These are phyloP conservation scores for Porites australiensis DNA, from an alignment of 64 coral and sea anemone species.

Conservation along the genomic window DNA sequence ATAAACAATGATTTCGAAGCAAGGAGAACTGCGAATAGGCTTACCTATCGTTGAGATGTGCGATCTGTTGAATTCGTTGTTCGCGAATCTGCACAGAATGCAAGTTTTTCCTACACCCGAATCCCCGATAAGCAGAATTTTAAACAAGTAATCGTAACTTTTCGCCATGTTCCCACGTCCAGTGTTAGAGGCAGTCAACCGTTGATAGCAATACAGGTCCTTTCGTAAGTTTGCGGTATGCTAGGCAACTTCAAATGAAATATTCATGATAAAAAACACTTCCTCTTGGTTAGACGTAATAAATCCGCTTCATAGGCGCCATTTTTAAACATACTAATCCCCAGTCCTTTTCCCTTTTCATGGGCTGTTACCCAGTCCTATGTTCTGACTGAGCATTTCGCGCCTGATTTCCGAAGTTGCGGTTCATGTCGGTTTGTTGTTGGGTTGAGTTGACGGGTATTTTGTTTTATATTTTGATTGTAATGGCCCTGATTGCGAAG, in stretches of 20 bases:
- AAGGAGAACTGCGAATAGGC: neutral
- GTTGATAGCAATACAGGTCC: neutral
- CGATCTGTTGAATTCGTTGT: slow-evolving; percentile 98
- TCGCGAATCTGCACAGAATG: slow-evolving; percentile 97
- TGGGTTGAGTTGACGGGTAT: neutral
- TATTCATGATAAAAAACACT: slow-evolving; percentile 43
- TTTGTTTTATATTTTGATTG: neutral
- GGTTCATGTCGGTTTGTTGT: neutral
- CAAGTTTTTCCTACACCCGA: slow-evolving; percentile 97
- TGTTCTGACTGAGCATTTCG: neutral
- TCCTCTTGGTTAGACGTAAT: slow-evolving; percentile 4
- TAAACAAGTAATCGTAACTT: slow-evolving; percentile 96
- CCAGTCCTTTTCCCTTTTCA: neutral
- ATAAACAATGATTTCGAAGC: slow-evolving; percentile 4
- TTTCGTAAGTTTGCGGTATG: neutral
- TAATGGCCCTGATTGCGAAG: slow-evolving; percentile 16
- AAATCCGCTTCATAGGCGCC: slow-evolving; percentile 43
- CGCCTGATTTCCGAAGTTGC: slow-evolving; percentile 35
- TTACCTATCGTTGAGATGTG: slow-evolving; percentile 99
- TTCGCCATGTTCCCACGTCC: slow-evolving; percentile 85
- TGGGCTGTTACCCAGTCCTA: too few relatives aligned
- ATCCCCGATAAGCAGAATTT: slow-evolving; percentile 97
- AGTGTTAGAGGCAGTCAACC: slow-evolving; percentile 41
- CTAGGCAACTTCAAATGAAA: slow-evolving; percentile 62
- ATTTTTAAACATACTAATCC: slow-evolving; percentile 52